These are phyloP conservation scores for Brenthis hecate DNA, from an alignment of 2,888 invertebrate genomes.

Conservation along the genomic window DNA sequence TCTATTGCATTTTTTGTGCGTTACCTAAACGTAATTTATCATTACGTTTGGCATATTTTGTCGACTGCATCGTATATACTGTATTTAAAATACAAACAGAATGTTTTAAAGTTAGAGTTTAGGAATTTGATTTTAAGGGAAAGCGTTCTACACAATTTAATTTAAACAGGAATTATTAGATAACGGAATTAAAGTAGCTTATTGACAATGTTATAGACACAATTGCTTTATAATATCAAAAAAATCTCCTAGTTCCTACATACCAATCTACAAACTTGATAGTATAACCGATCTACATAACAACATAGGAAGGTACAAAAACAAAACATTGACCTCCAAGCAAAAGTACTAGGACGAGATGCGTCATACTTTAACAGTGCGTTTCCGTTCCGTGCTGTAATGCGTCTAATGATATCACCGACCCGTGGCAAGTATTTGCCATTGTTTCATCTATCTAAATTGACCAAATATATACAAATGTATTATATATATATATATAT, in stretches of 20 bases:
- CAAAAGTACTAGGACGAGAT: constrained; percentile 32
- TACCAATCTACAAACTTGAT: not conserved
- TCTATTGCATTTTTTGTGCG: constrained; percentile 17
- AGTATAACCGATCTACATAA: not conserved
- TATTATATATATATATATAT: no score
- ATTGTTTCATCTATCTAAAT: constrained; percentile 38
- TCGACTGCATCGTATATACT: no score
- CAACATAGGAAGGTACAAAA: constrained; percentile 11
- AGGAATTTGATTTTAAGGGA: no score
- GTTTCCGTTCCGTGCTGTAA: constrained; percentile 36
- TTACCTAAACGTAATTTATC: constrained; percentile 1
- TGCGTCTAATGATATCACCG: constrained; percentile 52
- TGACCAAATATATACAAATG: not conserved
- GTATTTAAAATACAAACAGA: no score
- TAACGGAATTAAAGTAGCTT: no score
- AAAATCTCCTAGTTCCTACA: no score
- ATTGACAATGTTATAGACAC: no score
- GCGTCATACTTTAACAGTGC: constrained; percentile 37
- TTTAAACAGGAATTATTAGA: no score
- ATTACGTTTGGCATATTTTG: not conserved
- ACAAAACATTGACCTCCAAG: constrained; percentile 33
- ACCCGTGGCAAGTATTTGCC: constrained; percentile 45
- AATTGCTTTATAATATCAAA: no score
- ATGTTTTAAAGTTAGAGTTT: no score
- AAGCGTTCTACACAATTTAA: no score